Base-by-base conservation (phyloP, 2,888 invertebrate species). In the Sericinus montela region DNA sequence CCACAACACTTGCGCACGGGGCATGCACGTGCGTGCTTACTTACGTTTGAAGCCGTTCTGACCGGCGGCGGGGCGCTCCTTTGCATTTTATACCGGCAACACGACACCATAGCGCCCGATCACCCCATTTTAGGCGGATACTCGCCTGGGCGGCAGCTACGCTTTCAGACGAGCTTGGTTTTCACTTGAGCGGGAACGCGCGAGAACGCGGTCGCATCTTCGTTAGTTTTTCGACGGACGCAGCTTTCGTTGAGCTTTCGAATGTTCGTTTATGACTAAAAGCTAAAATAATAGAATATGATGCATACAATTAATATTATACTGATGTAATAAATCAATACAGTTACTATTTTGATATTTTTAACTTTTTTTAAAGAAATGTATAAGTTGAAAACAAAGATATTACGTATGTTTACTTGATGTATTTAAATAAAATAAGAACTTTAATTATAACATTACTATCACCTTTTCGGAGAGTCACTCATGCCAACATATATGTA, bases 31-130 rank as follows among this genome's bases (percentile, higher is more conserved):
- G 76, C 80, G 83, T 64, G 75, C 72, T 65, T 79, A 96, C 96
- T 96, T 95, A 96, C 96, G 95, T 95, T 96, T 94, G 95, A 95
- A 96, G 96, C 96, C 95, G 96, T 95, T 96, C 96, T 97, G 96
- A 94, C 93, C 93, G 93, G 92, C 91, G 91, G 91, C 91, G 91
- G 91, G 91, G 91, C 89, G 90, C 87, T 80, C 80, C 80, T 87
- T 87, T 90, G 90, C 90, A 91, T 93, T 94, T 93, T 94, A 94
- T 94, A 94, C 93, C 85, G 90, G 94, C 92, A 93, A 94, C 91
- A 92, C 92, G 93, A 94, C 93, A 92, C 93, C 90, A 73, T 67
- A 70, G 72, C 76, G 59, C 77, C 65, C 80, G 81, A 84, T 78
- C 86, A 82, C 84, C 88, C 88, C 87, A 87, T 88, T 89, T 88